phyloP scores from a whole-genome alignment of 2,797 vertebrate genomes.

The Fistularia commersonii region DNA sequence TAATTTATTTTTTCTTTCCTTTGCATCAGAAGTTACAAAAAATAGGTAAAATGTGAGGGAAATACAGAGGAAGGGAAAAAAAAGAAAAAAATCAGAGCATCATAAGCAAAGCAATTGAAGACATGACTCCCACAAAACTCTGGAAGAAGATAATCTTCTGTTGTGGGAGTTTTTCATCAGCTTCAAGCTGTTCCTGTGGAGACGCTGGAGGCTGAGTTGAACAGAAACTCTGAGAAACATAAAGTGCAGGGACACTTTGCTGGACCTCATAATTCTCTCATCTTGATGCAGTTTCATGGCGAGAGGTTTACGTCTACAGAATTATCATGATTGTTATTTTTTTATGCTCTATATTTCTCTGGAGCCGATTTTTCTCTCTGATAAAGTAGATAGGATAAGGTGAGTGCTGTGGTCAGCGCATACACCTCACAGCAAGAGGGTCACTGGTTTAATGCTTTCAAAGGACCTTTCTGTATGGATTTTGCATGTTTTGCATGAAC shows the following conservation, averaged over 20 bases:
- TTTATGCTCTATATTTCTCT: no score
- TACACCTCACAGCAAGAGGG: no score
- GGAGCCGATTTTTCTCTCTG: no score
- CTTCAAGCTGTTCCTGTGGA: slow-evolving; percentile 58
- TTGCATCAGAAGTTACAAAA: slow-evolving; percentile 45
- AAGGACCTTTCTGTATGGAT: no score
- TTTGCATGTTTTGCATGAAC: no score
- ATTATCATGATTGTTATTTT: neutral
- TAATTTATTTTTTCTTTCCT: slow-evolving; percentile 25
- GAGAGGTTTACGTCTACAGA: slow-evolving; percentile 2
- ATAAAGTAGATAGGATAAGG: no score
- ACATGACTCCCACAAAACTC: slow-evolving; percentile 57
- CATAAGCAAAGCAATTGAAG: slow-evolving; percentile 56
- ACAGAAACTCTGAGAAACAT: slow-evolving; percentile 41
- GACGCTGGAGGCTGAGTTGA: slow-evolving; percentile 64
- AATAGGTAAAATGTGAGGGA: slow-evolving; percentile 19
- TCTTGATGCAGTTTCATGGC: no score
- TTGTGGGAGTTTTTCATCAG: slow-evolving; percentile 65
- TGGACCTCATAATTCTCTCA: slow-evolving; percentile 14
- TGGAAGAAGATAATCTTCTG: slow-evolving; percentile 65
- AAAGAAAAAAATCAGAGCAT: slow-evolving; percentile 35
- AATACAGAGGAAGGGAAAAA: slow-evolving; percentile 23
- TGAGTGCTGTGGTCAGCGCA: no score
- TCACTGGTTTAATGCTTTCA: no score
- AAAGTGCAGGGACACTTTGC: slow-evolving; percentile 49